Conservation (phyloP, 2,888 invertebrate species). For the Caenorhabditis sp. region DNA sequence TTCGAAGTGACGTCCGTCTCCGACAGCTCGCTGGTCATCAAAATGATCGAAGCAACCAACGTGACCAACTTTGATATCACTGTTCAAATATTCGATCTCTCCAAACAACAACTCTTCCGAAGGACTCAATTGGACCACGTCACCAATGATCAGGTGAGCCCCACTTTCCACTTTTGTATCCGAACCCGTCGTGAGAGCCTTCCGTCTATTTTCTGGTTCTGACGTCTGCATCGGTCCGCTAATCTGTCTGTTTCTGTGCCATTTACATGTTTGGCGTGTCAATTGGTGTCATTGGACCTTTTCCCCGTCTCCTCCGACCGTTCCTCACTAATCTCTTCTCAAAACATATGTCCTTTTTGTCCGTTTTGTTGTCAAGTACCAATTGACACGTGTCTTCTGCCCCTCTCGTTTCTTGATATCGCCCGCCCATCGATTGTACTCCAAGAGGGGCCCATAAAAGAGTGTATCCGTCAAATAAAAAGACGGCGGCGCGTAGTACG, state of each 20-base stretch:
- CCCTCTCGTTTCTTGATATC: constrained; percentile 1
- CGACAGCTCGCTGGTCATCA: constrained; percentile 63
- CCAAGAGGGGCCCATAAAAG: constrained; percentile 35
- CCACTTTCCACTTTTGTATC: too few species aligned
- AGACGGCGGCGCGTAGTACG: constrained; percentile 6
- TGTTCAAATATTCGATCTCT: constrained; percentile 68
- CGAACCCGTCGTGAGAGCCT: constrained; percentile 28
- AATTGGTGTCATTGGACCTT: constrained; percentile 35
- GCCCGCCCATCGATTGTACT: constrained; percentile 18
- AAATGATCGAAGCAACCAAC: constrained; percentile 64
- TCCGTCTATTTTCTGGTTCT: constrained; percentile 15
- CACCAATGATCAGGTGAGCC: constrained; percentile 65
- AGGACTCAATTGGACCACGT: constrained; percentile 66
- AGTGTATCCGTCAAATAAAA: constrained; percentile 43
- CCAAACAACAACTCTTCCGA: constrained; percentile 61
- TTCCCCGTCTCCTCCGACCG: neutral
- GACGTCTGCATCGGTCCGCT: too few species aligned
- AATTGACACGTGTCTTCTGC: constrained; percentile 45
- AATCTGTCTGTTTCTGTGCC: neutral
- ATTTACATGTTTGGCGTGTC: constrained; percentile 20
- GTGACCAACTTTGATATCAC: constrained; percentile 69
- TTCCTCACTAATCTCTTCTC: constrained; percentile 41
- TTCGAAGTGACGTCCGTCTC: constrained; percentile 63
- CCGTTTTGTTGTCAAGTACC: constrained; percentile 21
- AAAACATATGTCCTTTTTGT: constrained; percentile 43